phyloP scores from a whole-genome alignment of 2,113 vertebrate genomes.

The Abramis brama region DNA sequence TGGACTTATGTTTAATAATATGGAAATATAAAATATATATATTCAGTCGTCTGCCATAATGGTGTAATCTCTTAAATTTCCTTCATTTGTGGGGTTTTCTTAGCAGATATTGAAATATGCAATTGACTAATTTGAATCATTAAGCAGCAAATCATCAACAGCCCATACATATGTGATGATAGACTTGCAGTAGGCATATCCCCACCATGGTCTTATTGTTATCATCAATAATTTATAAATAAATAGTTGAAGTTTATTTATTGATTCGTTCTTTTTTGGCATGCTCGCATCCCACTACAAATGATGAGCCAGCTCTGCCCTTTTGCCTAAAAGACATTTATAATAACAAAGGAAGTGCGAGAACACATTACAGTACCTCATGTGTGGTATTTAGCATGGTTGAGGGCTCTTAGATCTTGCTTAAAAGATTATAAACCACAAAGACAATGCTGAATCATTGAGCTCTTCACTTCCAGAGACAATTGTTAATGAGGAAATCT shows the following conservation, averaged over 20 bases:
- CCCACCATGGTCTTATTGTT: neutral
- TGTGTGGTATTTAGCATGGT: slow-evolving; percentile 38
- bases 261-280: slow-evolving; percentile 1
- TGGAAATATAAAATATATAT: neutral
- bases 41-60: neutral
- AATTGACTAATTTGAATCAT: neutral
- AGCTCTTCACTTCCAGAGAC: slow-evolving; percentile 30
- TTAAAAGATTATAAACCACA: slow-evolving; percentile 36
- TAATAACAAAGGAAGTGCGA: slow-evolving; percentile 45
- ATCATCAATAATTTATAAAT: neutral
- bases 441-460: slow-evolving; percentile 40
- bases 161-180: neutral
- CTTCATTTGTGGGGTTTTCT: neutral
- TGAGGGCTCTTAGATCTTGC: slow-evolving; percentile 43
- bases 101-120: neutral
- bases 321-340: slow-evolving; percentile 47
- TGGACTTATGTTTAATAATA: neutral
- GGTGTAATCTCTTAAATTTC: neutral
- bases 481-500: slow-evolving; percentile 57
- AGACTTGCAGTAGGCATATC: neutral
- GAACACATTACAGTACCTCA: slow-evolving; percentile 43
- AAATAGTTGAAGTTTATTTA: neutral
- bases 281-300: slow-evolving; percentile 18
- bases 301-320: slow-evolving; percentile 38
- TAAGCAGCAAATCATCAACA: neutral